Conservation (phyloP, 1,140 invertebrate genomes). For the Bombus fervidus region DNA sequence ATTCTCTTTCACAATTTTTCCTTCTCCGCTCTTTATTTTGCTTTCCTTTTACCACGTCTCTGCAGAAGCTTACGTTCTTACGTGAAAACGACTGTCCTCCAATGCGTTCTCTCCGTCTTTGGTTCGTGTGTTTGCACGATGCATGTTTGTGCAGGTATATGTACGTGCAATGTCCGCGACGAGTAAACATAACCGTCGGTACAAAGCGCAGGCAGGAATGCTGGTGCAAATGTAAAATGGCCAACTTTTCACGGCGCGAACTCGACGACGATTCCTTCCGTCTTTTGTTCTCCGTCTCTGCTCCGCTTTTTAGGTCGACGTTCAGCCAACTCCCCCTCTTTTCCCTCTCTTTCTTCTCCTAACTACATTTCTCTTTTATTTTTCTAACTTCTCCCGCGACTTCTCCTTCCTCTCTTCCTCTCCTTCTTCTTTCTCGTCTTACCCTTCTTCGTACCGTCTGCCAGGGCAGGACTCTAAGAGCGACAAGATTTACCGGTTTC, state of each 20-base stretch:
- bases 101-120: neutral
- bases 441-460: neutral
- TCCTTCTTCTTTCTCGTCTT: neutral
- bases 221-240: conserved; percentile 67
- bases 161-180: neutral
- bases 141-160: neutral
- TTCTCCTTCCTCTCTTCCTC: neutral
- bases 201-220: conserved; percentile 62
- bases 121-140: conserved; percentile 14
- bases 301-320: conserved; percentile 17
- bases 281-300: neutral
- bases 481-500: conserved; percentile 26
- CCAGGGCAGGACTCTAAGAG: neutral
- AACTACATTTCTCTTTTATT: conserved; percentile 3
- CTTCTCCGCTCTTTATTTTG: neutral
- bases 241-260: conserved; percentile 54
- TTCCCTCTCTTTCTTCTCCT: too few relatives aligned
- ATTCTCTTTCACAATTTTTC: neutral
- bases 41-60: neutral
- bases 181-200: conserved; percentile 64
- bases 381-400: conserved; percentile 4
- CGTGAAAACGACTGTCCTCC: neutral
- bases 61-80: conserved; percentile 3
- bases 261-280: conserved; percentile 6
- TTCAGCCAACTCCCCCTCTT: neutral